A percentile compares a stretch with the other conserved stretches of the same genome.
Evolutionary conservation across 2,797 vertebrate genomes (phyloP).

Genomic region (Babyrousa celebensis): DNA sequence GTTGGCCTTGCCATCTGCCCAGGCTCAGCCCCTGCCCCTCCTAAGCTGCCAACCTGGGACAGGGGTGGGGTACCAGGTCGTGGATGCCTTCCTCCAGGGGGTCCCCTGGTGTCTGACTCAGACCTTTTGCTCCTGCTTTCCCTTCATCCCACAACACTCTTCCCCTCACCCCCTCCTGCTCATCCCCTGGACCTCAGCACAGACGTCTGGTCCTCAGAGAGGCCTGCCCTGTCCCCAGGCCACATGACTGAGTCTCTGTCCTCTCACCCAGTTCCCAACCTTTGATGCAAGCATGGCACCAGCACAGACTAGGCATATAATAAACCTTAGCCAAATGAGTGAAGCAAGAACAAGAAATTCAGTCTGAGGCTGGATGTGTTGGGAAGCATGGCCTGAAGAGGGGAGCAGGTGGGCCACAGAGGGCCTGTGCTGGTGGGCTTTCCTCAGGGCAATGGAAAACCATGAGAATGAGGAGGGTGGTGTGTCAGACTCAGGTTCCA

Average conservation of each 20-base stretch:
- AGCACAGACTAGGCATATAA: accelerated
- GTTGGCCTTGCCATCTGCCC: neutral
- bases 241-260: neutral
- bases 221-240: neutral
- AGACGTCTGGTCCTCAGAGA: neutral
- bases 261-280: neutral
- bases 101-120: neutral
- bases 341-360: neutral
- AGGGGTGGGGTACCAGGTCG: neutral
- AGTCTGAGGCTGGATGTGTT: neutral
- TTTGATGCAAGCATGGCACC: neutral
- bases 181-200: neutral
- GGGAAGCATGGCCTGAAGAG: neutral
- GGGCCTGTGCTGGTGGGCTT: neutral
- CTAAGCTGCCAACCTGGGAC: neutral
- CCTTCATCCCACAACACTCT: neutral
- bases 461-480: neutral
- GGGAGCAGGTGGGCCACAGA: neutral
- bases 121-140: neutral
- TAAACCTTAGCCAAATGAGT: neutral
- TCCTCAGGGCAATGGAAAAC: neutral
- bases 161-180: neutral
- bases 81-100: accelerated
- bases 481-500: neutral
- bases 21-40: neutral